Evolutionary conservation across 2,113 vertebrate species (phyloP).

Genomic region (Rhagologus leucostigma): DNA sequence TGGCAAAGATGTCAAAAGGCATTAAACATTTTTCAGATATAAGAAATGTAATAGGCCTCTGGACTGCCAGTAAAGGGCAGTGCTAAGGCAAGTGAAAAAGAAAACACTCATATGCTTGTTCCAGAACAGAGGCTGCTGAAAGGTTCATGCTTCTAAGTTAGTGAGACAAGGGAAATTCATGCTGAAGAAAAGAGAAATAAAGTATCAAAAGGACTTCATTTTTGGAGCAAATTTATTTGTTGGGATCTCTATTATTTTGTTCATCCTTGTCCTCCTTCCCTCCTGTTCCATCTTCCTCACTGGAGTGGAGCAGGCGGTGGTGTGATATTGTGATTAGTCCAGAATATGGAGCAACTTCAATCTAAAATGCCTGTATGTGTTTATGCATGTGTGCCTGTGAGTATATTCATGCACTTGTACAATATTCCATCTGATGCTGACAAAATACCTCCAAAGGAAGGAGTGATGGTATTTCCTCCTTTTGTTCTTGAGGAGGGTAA

Average conservation of each 20-base stretch:
- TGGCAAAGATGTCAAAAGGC: not conserved
- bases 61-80: not conserved
- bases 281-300: not conserved
- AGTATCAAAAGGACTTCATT: not conserved
- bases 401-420: not conserved
- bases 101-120: not conserved
- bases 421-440: slow-evolving; percentile 11
- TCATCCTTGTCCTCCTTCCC: not conserved
- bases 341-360: not conserved
- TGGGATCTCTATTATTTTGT: not conserved
- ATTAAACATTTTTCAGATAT: not conserved
- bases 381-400: not conserved
- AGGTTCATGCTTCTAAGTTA: not conserved
- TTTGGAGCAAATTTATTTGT: not conserved
- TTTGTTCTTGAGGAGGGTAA: slow-evolving; percentile 39
- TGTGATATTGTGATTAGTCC: not conserved
- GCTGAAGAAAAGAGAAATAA: not conserved
- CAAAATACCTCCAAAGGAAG: slow-evolving; percentile 17
- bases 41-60: not conserved
- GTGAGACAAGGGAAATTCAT: not conserved
- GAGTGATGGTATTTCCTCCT: slow-evolving; percentile 50
- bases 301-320: not conserved
- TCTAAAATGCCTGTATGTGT: not conserved
- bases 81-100: not conserved
- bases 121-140: not conserved